Percentiles rank a stretch among this genome's conserved stretches.
Evolutionary conservation across 2,113 vertebrate species (phyloP).

Genomic region (Erythrocercus mccallii): DNA sequence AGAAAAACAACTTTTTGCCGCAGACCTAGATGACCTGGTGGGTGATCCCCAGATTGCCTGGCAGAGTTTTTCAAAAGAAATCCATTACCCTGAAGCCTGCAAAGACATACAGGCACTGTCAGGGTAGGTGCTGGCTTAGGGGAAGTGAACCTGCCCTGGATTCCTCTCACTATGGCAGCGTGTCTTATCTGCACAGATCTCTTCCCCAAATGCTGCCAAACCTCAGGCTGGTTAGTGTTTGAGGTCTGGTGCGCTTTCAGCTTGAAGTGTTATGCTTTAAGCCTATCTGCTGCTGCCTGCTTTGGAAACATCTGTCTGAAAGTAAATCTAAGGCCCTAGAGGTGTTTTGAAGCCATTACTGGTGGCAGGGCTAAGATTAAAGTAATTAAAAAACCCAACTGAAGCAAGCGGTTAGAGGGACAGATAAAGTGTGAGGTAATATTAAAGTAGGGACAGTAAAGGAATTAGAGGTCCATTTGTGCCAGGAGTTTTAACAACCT

Average conservation of each 20-base stretch:
- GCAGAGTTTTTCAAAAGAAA: not conserved
- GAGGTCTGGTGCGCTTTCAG: not conserved
- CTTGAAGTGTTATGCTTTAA: not conserved
- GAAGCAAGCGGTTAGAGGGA: constrained; percentile 11
- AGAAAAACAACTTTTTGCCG: rapidly evolving
- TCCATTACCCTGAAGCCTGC: not conserved
- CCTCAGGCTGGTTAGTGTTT: not conserved
- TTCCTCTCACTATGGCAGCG: not conserved
- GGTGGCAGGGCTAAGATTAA: constrained; percentile 40
- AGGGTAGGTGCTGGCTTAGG: not conserved
- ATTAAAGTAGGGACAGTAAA: not conserved
- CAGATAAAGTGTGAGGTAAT: not conserved
- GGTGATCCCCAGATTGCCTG: not conserved
- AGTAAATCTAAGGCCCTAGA: constrained; percentile 43
- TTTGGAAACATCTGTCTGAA: constrained; percentile 48
- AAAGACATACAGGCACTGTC: not conserved
- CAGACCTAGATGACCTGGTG: not conserved
- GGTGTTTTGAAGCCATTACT: constrained; percentile 53
- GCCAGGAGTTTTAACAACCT: constrained; percentile 21
- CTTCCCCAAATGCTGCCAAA: not conserved
- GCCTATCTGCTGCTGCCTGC: not conserved
- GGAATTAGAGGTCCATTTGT: not conserved
- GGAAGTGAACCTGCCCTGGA: not conserved
- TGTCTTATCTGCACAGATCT: not conserved
- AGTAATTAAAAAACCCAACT: constrained; percentile 27